A percentile compares a stretch with the other conserved stretches of the same genome.
These are phyloP conservation scores for Drosophila ironensis DNA, from an alignment of 1,140 invertebrate genomes.

Conservation along the genomic window DNA sequence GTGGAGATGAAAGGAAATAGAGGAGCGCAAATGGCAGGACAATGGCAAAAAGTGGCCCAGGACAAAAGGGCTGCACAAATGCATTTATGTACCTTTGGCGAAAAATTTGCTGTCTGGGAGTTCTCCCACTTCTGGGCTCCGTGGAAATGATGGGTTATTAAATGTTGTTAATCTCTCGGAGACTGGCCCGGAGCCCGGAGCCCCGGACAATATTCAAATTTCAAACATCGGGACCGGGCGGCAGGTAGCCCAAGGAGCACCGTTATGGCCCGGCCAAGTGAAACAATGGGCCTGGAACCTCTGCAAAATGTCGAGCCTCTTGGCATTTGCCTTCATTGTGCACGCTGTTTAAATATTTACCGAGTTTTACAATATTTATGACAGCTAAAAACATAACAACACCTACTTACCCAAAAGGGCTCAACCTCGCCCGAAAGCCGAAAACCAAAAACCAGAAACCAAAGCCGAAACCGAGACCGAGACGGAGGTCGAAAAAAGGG, in stretches of 20 bases:
- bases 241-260: conserved; percentile 35
- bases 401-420: conserved; percentile 59
- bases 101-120: conserved; percentile 14
- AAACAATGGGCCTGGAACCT: conserved; percentile 36
- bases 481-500: conserved; percentile 17
- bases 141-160: conserved; percentile 75
- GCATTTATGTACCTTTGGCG: conserved; percentile 71
- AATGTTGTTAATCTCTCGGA: conserved; percentile 72
- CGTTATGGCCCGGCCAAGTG: conserved; percentile 42
- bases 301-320: conserved; percentile 48
- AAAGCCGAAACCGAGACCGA: no score
- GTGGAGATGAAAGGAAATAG: conserved; percentile 29
- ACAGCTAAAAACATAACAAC: conserved; percentile 80
- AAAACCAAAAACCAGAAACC: no score
- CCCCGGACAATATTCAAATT: conserved; percentile 59
- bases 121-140: no score
- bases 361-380: conserved; percentile 80
- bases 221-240: conserved; percentile 18
- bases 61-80: conserved; percentile 57
- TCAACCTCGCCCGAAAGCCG: neutral
- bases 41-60: conserved; percentile 69
- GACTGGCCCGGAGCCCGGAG: neutral
- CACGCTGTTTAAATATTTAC: conserved; percentile 78
- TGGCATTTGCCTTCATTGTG: conserved; percentile 77
- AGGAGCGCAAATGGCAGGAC: conserved; percentile 61